Evolutionary conservation across 2,888 invertebrate species (phyloP).

Genomic region (Seladonia tumulorum): DNA sequence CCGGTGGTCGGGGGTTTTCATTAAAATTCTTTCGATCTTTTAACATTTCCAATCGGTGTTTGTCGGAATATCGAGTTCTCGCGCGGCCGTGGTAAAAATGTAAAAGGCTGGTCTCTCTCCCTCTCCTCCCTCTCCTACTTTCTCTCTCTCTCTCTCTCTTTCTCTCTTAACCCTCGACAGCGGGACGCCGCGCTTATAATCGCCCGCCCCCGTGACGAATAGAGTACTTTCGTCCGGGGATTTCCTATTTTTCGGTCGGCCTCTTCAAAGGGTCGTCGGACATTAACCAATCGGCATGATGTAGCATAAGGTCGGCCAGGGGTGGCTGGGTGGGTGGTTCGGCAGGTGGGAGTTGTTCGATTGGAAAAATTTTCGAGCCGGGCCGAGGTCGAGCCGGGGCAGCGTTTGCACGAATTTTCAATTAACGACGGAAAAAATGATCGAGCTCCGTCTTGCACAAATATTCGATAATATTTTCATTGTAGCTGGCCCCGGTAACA

Average conservation of each 20-base stretch:
- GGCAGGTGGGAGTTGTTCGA: neutral
- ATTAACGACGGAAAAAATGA: slow-evolving; percentile 57
- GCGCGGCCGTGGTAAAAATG: slow-evolving; percentile 69
- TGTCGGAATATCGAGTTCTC: slow-evolving; percentile 75
- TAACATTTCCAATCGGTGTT: slow-evolving; percentile 79
- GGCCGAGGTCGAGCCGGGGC: neutral
- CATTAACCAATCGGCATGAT: neutral
- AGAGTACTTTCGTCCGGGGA: slow-evolving; percentile 44
- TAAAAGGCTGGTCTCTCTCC: slow-evolving; percentile 58
- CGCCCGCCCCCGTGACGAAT: slow-evolving; percentile 44
- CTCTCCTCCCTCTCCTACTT: neutral
- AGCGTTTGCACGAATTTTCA: slow-evolving; percentile 53
- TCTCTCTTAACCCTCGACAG: neutral
- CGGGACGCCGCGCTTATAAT: slow-evolving; percentile 42
- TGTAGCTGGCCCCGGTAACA: slow-evolving; percentile 33
- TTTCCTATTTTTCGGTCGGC: slow-evolving; percentile 44
- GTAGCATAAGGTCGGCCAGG: neutral
- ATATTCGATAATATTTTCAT: slow-evolving; percentile 61
- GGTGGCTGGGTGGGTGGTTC: neutral
- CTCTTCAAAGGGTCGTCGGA: slow-evolving; percentile 30
- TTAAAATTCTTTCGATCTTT: slow-evolving; percentile 84
- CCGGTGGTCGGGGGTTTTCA: slow-evolving; percentile 80
- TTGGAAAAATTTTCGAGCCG: slow-evolving; percentile 36
- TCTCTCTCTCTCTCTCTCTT: neutral
- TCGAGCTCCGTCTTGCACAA: slow-evolving; percentile 55